Evolutionary conservation across 1,140 invertebrate species (phyloP).

Genomic region (Psix sp.): DNA sequence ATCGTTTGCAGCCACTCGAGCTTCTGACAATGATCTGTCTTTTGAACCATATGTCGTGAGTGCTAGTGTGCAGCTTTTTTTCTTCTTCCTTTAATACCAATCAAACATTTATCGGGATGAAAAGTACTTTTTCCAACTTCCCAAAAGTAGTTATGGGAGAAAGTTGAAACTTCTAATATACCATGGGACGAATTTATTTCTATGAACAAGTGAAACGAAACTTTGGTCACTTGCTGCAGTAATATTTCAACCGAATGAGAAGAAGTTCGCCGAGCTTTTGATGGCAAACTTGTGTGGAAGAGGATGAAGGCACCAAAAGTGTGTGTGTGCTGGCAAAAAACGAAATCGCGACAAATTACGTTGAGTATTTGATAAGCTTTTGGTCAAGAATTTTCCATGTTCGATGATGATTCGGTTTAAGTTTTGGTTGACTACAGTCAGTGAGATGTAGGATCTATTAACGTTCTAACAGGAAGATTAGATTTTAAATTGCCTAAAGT

Average conservation of each 20-base stretch:
- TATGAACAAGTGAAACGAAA: too few relatives aligned
- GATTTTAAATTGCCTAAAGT: conserved; percentile 16
- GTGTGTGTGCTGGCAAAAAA: too few relatives aligned
- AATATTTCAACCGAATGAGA: too few relatives aligned
- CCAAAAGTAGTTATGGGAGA: too few relatives aligned
- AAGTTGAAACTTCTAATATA: too few relatives aligned
- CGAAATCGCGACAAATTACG: too few relatives aligned
- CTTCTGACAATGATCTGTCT: conserved; percentile 56
- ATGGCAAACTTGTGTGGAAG: too few relatives aligned
- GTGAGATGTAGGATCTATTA: conserved; percentile 22
- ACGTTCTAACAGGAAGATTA: conserved; percentile 9
- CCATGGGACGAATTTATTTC: too few relatives aligned
- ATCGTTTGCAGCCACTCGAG: conserved; percentile 57
- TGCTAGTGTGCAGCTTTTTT: conserved; percentile 28
- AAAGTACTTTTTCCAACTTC: not conserved
- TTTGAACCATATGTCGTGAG: conserved; percentile 46
- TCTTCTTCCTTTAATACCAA: not conserved
- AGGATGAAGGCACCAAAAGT: too few relatives aligned
- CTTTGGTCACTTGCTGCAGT: too few relatives aligned
- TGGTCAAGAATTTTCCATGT: not conserved
- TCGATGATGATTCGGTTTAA: conserved; percentile 41
- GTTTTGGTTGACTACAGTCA: conserved; percentile 10
- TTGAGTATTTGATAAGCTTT: not conserved
- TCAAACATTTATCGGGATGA: not conserved
- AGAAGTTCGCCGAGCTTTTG: too few relatives aligned